Percentiles rank a stretch among this genome's conserved stretches.
Conservation (phyloP, 2,113 vertebrate genomes). For the Pantherophis guttatus region DNA sequence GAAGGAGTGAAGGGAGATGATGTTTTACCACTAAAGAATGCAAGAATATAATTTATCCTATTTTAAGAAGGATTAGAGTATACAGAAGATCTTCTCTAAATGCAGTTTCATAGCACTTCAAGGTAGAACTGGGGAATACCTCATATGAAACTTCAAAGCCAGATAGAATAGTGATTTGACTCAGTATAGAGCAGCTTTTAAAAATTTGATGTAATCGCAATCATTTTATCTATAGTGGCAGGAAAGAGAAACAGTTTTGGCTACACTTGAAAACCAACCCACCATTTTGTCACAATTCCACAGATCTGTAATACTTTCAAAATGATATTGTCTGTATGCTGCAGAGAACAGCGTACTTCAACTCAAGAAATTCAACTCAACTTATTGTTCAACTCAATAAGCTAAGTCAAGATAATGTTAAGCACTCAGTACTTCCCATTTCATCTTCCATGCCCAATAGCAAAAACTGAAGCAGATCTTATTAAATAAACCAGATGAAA, state of each 20-base stretch:
- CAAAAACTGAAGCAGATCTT: not conserved
- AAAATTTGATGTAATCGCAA: not conserved
- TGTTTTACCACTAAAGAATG: not conserved
- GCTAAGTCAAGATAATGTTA: not conserved
- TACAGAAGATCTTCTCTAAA: not conserved
- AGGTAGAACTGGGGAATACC: not conserved
- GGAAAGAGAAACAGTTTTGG: not conserved
- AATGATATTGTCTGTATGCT: not conserved
- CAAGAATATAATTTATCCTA: not conserved
- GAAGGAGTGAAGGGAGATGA: not conserved
- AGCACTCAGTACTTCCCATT: not conserved
- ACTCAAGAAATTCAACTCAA: not conserved
- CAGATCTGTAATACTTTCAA: not conserved
- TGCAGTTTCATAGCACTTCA: not conserved
- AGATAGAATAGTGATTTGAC: not conserved
- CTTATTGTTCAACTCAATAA: not conserved
- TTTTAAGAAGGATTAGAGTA: not conserved
- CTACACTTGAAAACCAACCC: not conserved
- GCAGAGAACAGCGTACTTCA: not conserved
- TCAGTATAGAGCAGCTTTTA: not conserved
- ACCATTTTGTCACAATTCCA: not conserved
- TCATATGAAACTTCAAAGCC: not conserved
- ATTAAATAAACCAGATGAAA: not conserved
- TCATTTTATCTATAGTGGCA: not conserved
- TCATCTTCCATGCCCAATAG: not conserved